A percentile compares a stretch with the other conserved stretches of the same genome.
phyloP scores from a whole-genome alignment of 2,797 vertebrate genomes.

The Emydoidea blandingii region DNA sequence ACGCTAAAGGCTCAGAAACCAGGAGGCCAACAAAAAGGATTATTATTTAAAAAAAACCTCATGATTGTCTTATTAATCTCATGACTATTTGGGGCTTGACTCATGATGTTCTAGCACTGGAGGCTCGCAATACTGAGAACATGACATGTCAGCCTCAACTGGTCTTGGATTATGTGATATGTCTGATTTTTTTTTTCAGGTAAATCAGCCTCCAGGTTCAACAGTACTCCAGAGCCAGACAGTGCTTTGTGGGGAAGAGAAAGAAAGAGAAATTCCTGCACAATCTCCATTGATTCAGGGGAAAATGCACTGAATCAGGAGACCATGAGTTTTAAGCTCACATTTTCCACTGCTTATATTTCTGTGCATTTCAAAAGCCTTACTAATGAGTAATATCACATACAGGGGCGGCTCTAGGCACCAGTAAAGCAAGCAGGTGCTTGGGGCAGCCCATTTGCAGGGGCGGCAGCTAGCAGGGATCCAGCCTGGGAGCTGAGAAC shows the following conservation, averaged over 20 bases:
- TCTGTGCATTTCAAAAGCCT: background rate
- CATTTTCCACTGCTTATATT: background rate
- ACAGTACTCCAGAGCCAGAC: background rate
- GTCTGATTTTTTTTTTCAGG: rapidly evolving
- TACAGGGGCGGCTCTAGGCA: too few species aligned
- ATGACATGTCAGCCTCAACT: background rate
- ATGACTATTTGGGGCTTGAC: background rate
- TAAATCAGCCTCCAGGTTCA: background rate
- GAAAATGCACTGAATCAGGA: background rate
- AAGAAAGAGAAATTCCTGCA: background rate
- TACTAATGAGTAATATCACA: background rate
- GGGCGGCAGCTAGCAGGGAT: too few species aligned
- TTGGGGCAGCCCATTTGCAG: too few species aligned
- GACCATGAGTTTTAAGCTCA: background rate
- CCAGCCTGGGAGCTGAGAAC: too few species aligned
- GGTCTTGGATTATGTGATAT: background rate
- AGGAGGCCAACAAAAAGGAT: background rate
- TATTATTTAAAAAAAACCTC: background rate
- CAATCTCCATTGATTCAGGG: background rate
- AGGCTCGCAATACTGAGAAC: background rate
- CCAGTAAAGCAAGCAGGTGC: too few species aligned
- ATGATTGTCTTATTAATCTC: background rate
- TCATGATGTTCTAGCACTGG: background rate
- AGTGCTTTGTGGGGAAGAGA: background rate
- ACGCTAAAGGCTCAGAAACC: background rate